Base-by-base conservation (phyloP, 2,797 vertebrate species). In the Heteromormyrus szaboi region DNA sequence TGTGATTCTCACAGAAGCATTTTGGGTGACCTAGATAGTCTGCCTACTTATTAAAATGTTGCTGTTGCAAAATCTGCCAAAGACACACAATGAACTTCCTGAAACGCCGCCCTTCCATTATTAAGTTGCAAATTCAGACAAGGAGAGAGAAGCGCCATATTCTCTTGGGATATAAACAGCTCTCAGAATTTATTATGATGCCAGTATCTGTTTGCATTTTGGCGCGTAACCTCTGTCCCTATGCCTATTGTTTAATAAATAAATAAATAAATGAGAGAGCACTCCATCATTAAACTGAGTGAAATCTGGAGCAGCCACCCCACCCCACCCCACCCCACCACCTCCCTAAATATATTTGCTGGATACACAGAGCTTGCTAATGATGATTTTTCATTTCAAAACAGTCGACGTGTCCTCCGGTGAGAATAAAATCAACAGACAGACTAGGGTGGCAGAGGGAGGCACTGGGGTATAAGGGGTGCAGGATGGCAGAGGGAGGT, bases 361-460 rank as follows among this genome's bases (percentile, higher is more conserved):
- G 81, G 59, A 89, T 89, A 85, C 84, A 44, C 88, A 51, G 41
- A 25, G 56, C 37, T 37, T 59, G 54, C 59, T 89, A 89, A 89
- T 86, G 88, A 89, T 89, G 88, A 86, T 54, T 86, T 62, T 86
- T 48, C 33, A 85, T 79, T 88, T 88, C 88, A 88, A 88, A 88
- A 79, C 53, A 37, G 83, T 56, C 41, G 5, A 56, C 12, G 12
- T 22, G 22, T 88, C 76, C 22, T 59, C 79, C 33, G 25, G 72
- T 44, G 88, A 68, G 88, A 59, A 84, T 88, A 62, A 85, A 88
- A 76, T 85, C 51, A 59, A 85, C 88, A 85, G 88, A 56, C 88
- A 41, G 17, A 22, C 72, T 86, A 37, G 25, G 22, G 29, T 29
- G 29, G 83, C 25, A 51, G 25, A 29, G 25, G 48, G 22, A 85